Percentiles rank a stretch among this genome's conserved stretches.
Conservation (phyloP, 2,888 invertebrate species). For the Parascotia fuliginaria region DNA sequence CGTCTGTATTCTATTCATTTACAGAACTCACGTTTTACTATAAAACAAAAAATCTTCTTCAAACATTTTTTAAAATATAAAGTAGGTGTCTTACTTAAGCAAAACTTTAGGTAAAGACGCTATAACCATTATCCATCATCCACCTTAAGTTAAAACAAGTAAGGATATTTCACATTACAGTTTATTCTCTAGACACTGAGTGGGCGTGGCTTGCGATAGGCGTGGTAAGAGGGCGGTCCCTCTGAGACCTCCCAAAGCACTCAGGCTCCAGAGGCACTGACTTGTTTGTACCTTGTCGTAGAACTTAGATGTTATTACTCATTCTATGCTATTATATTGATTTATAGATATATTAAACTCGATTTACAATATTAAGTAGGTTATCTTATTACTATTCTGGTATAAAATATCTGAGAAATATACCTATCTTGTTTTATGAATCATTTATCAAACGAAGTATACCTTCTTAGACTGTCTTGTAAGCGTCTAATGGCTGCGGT, state of each 20-base stretch:
- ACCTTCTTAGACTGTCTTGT: too few relatives aligned
- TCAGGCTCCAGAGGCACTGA: conserved; percentile 64
- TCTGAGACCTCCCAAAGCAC: conserved; percentile 75
- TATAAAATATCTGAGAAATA: too few relatives aligned
- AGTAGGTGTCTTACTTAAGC: too few relatives aligned
- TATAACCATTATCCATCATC: conserved; percentile 47
- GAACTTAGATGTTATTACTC: conserved; percentile 39
- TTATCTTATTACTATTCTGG: too few relatives aligned
- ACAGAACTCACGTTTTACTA: too few relatives aligned
- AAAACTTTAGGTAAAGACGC: conserved; percentile 12
- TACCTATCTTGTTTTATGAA: too few relatives aligned
- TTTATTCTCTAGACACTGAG: conserved; percentile 69
- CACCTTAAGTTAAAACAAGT: conserved; percentile 50
- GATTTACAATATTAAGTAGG: neutral
- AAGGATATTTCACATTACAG: conserved; percentile 60
- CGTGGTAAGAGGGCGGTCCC: conserved; percentile 72
- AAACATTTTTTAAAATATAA: too few relatives aligned
- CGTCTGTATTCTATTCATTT: too few relatives aligned
- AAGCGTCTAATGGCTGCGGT: too few relatives aligned
- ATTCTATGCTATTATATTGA: conserved; percentile 16
- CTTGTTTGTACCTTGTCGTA: conserved; percentile 70
- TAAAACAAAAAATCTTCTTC: too few relatives aligned
- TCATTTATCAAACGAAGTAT: too few relatives aligned
- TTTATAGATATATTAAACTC: neutral
- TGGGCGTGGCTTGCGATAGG: conserved; percentile 73